A percentile compares a stretch with the other conserved stretches of the same genome.
phyloP scores from a whole-genome alignment of 2,113 vertebrate genomes.

The Gymnarchus niloticus region DNA sequence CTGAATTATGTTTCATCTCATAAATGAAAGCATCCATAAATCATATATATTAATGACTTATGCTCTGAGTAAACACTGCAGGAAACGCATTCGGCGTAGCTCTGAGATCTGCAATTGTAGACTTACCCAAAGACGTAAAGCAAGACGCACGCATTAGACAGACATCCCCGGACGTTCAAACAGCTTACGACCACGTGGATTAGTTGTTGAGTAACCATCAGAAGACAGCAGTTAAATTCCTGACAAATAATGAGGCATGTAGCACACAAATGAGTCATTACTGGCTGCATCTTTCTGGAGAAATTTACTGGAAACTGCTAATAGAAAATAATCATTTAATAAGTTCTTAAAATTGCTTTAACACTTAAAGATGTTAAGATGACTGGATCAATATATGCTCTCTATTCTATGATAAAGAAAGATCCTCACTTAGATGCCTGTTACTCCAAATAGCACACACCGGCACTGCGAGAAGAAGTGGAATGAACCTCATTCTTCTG shows the following conservation, averaged over 20 bases:
- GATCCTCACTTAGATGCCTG: not conserved
- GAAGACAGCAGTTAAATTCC: not conserved
- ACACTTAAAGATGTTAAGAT: not conserved
- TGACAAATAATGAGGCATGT: not conserved
- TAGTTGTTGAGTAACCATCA: conserved; percentile 74
- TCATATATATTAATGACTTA: too few species aligned
- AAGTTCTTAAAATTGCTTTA: not conserved
- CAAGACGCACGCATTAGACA: conserved; percentile 78
- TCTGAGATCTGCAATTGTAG: not conserved
- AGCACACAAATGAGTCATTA: not conserved
- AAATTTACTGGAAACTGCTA: not conserved
- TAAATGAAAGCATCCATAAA: not conserved
- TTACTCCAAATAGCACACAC: conserved; percentile 59
- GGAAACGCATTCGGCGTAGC: not conserved
- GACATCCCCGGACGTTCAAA: conserved; percentile 87
- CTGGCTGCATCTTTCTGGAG: not conserved
- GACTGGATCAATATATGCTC: not conserved
- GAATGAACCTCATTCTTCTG: conserved; percentile 97
- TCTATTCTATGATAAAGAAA: not conserved
- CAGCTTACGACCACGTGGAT: conserved; percentile 91
- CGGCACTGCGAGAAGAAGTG: conserved; percentile 88
- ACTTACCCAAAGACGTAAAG: conserved; percentile 96
- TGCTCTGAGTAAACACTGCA: too few species aligned
- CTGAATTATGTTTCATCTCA: not conserved
- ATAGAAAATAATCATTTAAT: not conserved